Conservation (phyloP, 23 tunicate species). For the Ciona savignyi region DNA sequence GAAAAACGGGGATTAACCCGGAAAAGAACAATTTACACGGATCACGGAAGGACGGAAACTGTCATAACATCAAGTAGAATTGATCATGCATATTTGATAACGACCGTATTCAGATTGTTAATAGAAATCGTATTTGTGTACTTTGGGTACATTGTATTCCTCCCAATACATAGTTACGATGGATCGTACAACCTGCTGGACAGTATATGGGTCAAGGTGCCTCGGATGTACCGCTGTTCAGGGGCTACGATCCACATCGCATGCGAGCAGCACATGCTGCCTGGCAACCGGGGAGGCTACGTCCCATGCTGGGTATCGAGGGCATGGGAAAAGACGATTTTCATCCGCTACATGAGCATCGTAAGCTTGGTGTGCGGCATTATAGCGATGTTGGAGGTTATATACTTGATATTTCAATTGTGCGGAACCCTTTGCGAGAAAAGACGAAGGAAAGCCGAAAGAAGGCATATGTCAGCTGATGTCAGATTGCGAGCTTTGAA, state of each 20-base stretch:
- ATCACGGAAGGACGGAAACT: conserved; percentile 1
- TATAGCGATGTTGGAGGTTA: conserved; percentile 4
- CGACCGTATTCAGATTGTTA: conserved; percentile 4
- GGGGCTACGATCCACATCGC: conserved; percentile 3
- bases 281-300: conserved; percentile 5
- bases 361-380: conserved; percentile 22
- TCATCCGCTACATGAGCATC: conserved; percentile 46
- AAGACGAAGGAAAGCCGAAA: neutral
- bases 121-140: conserved; percentile 30
- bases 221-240: conserved; percentile 16
- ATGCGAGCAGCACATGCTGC: conserved; percentile 23
- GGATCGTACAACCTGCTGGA: neutral
- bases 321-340: conserved; percentile 57
- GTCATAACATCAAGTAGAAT: conserved; percentile 16
- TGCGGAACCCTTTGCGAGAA: neutral
- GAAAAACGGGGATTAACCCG: neutral
- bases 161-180: neutral
- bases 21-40: conserved; percentile 11
- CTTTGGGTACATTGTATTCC: conserved; percentile 16
- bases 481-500: neutral
- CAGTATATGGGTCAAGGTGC: conserved; percentile 12
- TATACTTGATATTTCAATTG: neutral
- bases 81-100: conserved; percentile 15
- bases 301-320: conserved; percentile 65
- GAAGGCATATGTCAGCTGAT: neutral